These are phyloP conservation scores for Drosophila subpulchrella DNA, from an alignment of 1,140 invertebrate genomes.

Conservation along the genomic window DNA sequence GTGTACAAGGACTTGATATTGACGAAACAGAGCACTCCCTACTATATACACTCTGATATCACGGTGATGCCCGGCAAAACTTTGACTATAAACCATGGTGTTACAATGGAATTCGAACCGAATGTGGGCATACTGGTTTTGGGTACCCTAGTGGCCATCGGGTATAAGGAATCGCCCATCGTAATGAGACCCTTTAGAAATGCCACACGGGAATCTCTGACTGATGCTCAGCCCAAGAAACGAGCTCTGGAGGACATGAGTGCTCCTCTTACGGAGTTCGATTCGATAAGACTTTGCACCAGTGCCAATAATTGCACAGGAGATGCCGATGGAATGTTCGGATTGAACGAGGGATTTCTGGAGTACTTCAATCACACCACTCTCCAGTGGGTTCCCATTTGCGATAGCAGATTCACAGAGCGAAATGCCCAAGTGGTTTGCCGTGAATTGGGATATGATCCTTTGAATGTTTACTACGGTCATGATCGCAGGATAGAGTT, in stretches of 20 bases:
- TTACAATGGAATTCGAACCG: conserved; percentile 96
- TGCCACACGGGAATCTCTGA: conserved; percentile 49
- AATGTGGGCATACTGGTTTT: conserved; percentile 98
- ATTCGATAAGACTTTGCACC: conserved; percentile 91
- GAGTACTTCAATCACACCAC: conserved; percentile 98
- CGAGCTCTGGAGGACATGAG: conserved; percentile 78
- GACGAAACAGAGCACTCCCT: conserved; percentile 89
- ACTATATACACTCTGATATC: conserved; percentile 94
- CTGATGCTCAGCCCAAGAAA: conserved; percentile 84
- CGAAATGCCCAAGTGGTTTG: conserved; percentile 98
- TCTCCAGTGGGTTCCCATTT: conserved; percentile 98
- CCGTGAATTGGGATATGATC: conserved; percentile 95
- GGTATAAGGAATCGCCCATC: conserved; percentile 92
- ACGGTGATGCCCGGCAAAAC: conserved; percentile 97
- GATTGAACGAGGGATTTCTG: conserved; percentile 91
- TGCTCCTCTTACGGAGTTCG: conserved; percentile 82
- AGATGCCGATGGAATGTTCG: conserved; percentile 85
- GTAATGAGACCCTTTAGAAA: conserved; percentile 90
- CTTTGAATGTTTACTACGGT: conserved; percentile 94
- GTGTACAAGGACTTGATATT: conserved; percentile 91
- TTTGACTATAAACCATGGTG: conserved; percentile 94
- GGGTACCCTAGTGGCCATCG: conserved; percentile 94
- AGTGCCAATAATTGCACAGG: conserved; percentile 88
- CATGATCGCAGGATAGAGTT: conserved; percentile 92
- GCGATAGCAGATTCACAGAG: conserved; percentile 97